Percentiles rank a stretch among this genome's conserved stretches.
Evolutionary conservation across 2,113 vertebrate genomes (phyloP).

Genomic region (Poeciliopsis retropinna): DNA sequence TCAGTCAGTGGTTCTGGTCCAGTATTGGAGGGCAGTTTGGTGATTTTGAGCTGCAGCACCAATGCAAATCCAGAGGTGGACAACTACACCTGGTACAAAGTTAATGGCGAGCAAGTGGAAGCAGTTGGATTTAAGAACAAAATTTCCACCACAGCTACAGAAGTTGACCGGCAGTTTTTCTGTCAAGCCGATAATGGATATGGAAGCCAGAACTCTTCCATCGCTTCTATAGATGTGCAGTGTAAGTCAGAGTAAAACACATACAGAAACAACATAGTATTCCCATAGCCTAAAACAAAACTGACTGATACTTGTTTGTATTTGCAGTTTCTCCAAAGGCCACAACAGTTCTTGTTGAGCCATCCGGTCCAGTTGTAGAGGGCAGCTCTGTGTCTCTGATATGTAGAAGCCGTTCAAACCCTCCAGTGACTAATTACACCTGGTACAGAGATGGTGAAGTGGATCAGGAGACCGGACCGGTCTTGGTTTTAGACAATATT

Average conservation of each 20-base stretch:
- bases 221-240: slow-evolving; percentile 54
- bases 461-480: slow-evolving; percentile 12
- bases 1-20: slow-evolving; percentile 42
- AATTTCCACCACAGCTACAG: slow-evolving; percentile 32
- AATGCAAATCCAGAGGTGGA: slow-evolving; percentile 66
- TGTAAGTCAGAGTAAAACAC: slow-evolving; percentile 51
- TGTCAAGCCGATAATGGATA: slow-evolving; percentile 57
- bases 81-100: slow-evolving; percentile 72
- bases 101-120: slow-evolving; percentile 33
- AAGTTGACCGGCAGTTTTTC: slow-evolving; percentile 45
- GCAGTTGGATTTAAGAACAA: slow-evolving; percentile 1
- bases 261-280: not conserved
- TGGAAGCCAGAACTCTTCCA: slow-evolving; percentile 63
- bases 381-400: slow-evolving; percentile 61
- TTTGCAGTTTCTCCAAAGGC: slow-evolving; percentile 70
- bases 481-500: slow-evolving; percentile 17
- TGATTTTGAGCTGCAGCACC: slow-evolving; percentile 68
- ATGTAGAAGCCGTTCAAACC: slow-evolving; percentile 72
- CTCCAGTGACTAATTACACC: slow-evolving; percentile 67
- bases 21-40: slow-evolving; percentile 44
- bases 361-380: slow-evolving; percentile 47
- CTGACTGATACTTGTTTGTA: not conserved
- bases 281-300: not conserved
- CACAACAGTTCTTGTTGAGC: slow-evolving; percentile 36
- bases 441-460: slow-evolving; percentile 65